phyloP scores from a whole-genome alignment of 1,140 invertebrate genomes.

The Branchinecta lynchi region DNA sequence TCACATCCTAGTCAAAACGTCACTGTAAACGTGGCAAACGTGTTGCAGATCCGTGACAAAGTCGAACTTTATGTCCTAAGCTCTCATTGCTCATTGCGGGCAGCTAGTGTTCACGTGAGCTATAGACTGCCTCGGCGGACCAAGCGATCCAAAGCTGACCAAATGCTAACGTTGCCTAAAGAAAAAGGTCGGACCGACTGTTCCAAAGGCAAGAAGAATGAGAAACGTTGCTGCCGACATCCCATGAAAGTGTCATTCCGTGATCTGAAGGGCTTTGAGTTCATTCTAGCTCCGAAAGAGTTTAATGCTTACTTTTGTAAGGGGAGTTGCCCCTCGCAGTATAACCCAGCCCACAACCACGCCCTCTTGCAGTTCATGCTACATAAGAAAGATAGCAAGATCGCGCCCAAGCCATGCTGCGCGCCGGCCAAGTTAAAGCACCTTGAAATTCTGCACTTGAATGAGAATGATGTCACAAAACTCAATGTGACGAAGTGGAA shows the following conservation, averaged over 20 bases:
- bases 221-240: slow-evolving; percentile 46
- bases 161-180: background rate
- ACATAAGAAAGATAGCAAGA: slow-evolving; percentile 25
- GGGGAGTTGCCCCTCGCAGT: slow-evolving; percentile 46
- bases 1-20: background rate
- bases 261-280: slow-evolving; percentile 48
- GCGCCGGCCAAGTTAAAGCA: slow-evolving; percentile 48
- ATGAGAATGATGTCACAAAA: slow-evolving; percentile 43
- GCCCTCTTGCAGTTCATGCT: slow-evolving; percentile 51
- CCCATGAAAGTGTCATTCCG: slow-evolving; percentile 46
- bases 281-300: slow-evolving; percentile 47
- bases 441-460: slow-evolving; percentile 48
- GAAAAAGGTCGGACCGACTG: slow-evolving; percentile 12
- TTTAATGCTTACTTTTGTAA: slow-evolving; percentile 57
- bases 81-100: background rate
- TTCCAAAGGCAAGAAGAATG: slow-evolving; percentile 30
- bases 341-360: slow-evolving; percentile 52
- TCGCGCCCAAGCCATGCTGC: slow-evolving; percentile 50
- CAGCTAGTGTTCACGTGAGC: background rate
- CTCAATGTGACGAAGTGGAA: slow-evolving; percentile 52
- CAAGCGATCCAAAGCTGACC: background rate
- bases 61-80: background rate
- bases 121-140: background rate
- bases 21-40: background rate
- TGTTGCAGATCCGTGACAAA: background rate